Percentiles rank a stretch among this genome's conserved stretches.
Conservation (phyloP, 2,113 vertebrate species). For the Amblyopsis rosae region DNA sequence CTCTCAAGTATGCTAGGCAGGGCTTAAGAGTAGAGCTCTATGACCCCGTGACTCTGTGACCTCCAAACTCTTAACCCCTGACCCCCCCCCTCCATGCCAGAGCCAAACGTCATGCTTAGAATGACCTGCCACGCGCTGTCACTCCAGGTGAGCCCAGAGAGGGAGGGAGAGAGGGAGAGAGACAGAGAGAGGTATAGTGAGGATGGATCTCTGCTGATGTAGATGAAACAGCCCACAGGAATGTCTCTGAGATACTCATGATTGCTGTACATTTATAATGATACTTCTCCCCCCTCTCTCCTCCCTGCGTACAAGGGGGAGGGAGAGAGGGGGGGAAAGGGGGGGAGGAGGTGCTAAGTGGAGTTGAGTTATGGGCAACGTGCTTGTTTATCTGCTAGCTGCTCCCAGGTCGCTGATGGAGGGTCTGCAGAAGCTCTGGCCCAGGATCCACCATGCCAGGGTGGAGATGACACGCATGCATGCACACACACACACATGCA, state of each 20-base stretch:
- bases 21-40: too few relatives aligned
- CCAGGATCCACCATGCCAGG: slow-evolving; percentile 5
- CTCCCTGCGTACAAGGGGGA: background rate
- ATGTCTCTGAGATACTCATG: slow-evolving; percentile 59
- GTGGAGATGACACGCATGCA: background rate
- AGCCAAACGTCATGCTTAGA: too few relatives aligned
- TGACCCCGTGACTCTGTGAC: too few relatives aligned
- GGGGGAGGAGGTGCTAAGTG: slow-evolving; percentile 78
- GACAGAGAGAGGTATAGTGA: slow-evolving; percentile 33
- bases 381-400: slow-evolving; percentile 85
- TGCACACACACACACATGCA: background rate
- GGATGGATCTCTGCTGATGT: slow-evolving; percentile 76
- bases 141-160: background rate
- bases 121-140: too few relatives aligned
- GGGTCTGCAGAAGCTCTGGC: slow-evolving; percentile 72
- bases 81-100: too few relatives aligned
- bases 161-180: background rate
- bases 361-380: slow-evolving; percentile 83
- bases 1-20: too few relatives aligned
- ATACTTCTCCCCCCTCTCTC: background rate
- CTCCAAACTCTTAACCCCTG: too few relatives aligned
- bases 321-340: background rate
- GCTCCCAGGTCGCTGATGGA: slow-evolving; percentile 78
- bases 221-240: slow-evolving; percentile 73
- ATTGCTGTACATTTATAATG: slow-evolving; percentile 26